Conservation (phyloP, 2,888 invertebrate species). For the Ethmia dodecea region DNA sequence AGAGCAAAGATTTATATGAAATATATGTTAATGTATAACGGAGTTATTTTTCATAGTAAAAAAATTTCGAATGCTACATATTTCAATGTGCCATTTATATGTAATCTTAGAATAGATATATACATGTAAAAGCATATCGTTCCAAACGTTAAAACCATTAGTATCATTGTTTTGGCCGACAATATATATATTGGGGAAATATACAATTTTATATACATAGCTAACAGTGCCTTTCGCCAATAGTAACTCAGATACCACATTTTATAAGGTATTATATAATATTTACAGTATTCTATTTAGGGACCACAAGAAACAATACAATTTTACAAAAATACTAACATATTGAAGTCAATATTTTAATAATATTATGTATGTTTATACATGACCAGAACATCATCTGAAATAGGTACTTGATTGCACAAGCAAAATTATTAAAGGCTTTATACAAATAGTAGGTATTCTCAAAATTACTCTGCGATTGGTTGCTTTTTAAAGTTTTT, state of each 20-base stretch:
- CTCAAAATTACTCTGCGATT: no score
- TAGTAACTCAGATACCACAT: conserved; percentile 5
- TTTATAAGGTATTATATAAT: conserved; percentile 5
- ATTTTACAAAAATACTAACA: no score
- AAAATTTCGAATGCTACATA: conserved; percentile 35
- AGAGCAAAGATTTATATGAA: conserved; percentile 60
- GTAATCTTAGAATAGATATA: conserved; percentile 25
- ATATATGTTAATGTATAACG: conserved; percentile 15
- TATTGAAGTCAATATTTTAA: no score
- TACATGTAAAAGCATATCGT: conserved; percentile 13
- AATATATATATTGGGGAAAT: conserved; percentile 3
- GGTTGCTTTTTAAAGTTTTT: no score
- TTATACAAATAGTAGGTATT: no score
- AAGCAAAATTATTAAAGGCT: no score
- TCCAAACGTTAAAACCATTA: not conserved
- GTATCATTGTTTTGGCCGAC: conserved; percentile 10
- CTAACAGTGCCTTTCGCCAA: conserved; percentile 9
- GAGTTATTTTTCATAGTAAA: conserved; percentile 23
- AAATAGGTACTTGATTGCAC: no score
- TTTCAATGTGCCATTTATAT: conserved; percentile 40
- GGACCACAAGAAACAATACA: conserved; percentile 14
- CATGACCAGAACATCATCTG: no score
- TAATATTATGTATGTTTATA: no score
- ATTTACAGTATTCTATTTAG: conserved; percentile 13
- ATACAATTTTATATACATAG: conserved; percentile 8